Conservation (phyloP, 1,140 invertebrate species). For the Luehdorfia chinensis region DNA sequence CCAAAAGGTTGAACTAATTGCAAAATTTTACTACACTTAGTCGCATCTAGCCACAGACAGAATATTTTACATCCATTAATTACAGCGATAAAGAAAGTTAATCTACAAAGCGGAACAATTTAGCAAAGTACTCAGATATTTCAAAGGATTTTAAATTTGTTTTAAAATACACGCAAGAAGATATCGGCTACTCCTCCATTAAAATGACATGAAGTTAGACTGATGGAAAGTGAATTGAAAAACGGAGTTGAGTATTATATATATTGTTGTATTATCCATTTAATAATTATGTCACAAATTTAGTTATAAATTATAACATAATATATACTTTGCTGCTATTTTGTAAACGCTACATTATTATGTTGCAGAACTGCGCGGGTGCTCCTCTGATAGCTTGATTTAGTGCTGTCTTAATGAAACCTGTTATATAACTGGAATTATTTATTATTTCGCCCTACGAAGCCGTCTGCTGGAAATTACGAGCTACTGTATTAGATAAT, state of each 20-base stretch:
- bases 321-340: too few relatives aligned
- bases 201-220: too few relatives aligned
- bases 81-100: constrained; percentile 60
- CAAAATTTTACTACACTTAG: constrained; percentile 31
- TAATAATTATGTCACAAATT: too few relatives aligned
- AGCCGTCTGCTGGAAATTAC: constrained; percentile 43
- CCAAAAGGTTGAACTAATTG: constrained; percentile 2
- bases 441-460: constrained; percentile 66
- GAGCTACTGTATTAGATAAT: constrained; percentile 64
- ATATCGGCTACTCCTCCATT: too few relatives aligned
- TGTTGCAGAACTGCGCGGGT: constrained; percentile 34
- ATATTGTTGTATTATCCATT: too few relatives aligned
- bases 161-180: constrained; percentile 12
- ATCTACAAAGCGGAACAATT: constrained; percentile 44
- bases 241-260: too few relatives aligned
- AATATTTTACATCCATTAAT: constrained; percentile 63
- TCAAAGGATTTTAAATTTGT: constrained; percentile 25
- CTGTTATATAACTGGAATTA: constrained; percentile 70
- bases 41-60: constrained; percentile 40
- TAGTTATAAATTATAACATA: too few relatives aligned
- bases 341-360: constrained; percentile 35
- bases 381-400: constrained; percentile 60
- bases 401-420: constrained; percentile 70
- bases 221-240: too few relatives aligned
- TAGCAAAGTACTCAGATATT: constrained; percentile 53